phyloP scores from a whole-genome alignment of 2,113 vertebrate species.

The Poeciliopsis occidentalis region DNA sequence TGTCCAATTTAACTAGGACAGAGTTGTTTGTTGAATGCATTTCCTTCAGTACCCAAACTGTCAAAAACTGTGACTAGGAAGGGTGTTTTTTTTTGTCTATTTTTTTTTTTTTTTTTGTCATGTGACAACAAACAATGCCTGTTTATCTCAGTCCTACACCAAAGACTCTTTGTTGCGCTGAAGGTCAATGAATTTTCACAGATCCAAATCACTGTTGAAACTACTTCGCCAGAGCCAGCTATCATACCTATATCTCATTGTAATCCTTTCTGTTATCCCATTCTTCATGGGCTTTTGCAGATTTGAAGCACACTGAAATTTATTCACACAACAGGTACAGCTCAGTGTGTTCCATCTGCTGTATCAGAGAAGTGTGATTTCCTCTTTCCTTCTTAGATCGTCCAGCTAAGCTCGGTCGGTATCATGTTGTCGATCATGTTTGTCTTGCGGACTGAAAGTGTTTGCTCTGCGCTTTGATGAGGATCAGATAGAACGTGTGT shows the following conservation, averaged over 20 bases:
- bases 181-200: conserved; percentile 42
- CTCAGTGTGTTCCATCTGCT: conserved; percentile 10
- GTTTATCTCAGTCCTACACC: conserved; percentile 13
- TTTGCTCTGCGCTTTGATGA: conserved; percentile 44
- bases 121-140: conserved; percentile 38
- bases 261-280: conserved; percentile 9
- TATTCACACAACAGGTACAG: conserved; percentile 4
- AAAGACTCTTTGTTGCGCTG: conserved; percentile 33
- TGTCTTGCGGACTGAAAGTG: conserved; percentile 39
- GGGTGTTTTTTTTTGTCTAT: conserved; percentile 1
- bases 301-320: conserved; percentile 19
- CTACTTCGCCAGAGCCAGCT: conserved; percentile 11
- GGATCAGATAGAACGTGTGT: conserved; percentile 42
- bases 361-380: conserved; percentile 21
- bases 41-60: conserved; percentile 51
- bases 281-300: conserved; percentile 9
- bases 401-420: conserved; percentile 10
- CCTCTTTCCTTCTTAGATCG: conserved; percentile 5
- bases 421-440: conserved; percentile 14
- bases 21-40: conserved; percentile 66
- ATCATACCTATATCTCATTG: conserved; percentile 6
- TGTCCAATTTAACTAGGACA: conserved; percentile 74
- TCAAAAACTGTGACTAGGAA: conserved; percentile 58
- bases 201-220: conserved; percentile 26
- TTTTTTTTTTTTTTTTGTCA: conserved; percentile 16